phyloP scores from a whole-genome alignment of 1,140 invertebrate species.

The Bombyx mori region DNA sequence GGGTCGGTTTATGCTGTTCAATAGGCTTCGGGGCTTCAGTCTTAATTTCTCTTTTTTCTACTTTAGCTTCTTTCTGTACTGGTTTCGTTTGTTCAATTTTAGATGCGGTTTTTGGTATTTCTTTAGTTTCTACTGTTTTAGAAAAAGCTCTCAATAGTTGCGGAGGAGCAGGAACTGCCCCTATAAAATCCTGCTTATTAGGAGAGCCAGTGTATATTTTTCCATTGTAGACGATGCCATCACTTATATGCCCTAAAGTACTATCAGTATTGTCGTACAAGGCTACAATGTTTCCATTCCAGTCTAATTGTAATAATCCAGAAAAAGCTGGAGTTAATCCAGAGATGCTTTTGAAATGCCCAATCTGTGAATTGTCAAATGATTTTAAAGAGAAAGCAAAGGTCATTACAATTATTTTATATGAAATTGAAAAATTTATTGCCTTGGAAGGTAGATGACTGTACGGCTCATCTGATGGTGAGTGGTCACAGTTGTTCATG shows the following conservation, averaged over 20 bases:
- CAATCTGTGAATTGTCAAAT: conserved; percentile 63
- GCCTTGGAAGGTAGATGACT: too few species aligned
- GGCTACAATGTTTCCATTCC: conserved; percentile 77
- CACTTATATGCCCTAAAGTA: conserved; percentile 67
- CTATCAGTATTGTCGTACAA: conserved; percentile 72
- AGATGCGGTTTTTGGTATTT: conserved; percentile 2
- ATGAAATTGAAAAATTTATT: neutral
- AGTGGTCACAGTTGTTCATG: too few species aligned
- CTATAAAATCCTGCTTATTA: conserved; percentile 75
- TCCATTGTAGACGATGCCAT: conserved; percentile 74
- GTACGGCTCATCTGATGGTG: too few species aligned
- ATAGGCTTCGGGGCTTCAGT: conserved; percentile 7
- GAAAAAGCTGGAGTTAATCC: conserved; percentile 40
- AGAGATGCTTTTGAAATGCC: conserved; percentile 45
- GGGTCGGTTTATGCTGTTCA: conserved; percentile 12
- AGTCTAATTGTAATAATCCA: conserved; percentile 74
- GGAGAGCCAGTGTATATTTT: conserved; percentile 76
- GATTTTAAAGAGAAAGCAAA: conserved; percentile 1
- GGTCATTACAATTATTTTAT: conserved; percentile 2
- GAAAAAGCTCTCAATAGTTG: conserved; percentile 68
- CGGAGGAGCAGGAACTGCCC: conserved; percentile 70
- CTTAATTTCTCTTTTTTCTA: conserved; percentile 1
- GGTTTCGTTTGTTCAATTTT: neutral
- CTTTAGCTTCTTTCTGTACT: neutral
- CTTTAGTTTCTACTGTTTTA: conserved; percentile 11